These are phyloP conservation scores for Pardalotus punctatus DNA, from an alignment of 2,113 vertebrate genomes.

Conservation along the genomic window DNA sequence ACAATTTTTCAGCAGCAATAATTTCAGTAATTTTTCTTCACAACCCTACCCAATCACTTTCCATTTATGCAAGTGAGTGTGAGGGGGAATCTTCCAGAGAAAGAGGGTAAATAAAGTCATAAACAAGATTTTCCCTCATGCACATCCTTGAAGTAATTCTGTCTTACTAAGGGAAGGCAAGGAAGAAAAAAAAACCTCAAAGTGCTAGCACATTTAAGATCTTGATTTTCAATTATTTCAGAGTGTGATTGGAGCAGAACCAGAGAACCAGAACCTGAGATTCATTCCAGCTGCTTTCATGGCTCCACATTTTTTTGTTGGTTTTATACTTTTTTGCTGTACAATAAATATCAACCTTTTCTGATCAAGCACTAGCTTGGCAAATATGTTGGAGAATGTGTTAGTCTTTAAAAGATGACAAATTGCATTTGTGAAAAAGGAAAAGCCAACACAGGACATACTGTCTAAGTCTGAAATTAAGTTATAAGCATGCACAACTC, in stretches of 20 bases:
- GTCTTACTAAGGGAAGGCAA: neutral
- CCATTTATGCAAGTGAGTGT: neutral
- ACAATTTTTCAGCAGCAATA: neutral
- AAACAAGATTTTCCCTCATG: neutral
- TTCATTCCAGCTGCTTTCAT: neutral
- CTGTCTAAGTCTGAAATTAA: neutral
- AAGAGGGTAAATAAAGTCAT: neutral
- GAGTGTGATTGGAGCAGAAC: neutral
- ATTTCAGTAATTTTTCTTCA: neutral
- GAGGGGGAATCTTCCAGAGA: neutral
- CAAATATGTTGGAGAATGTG: neutral
- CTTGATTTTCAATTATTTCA: neutral
- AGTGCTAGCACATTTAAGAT: neutral
- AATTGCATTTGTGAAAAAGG: neutral
- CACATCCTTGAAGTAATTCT: neutral
- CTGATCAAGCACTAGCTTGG: neutral
- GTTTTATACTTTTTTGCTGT: neutral
- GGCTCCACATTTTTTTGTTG: neutral
- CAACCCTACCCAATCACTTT: neutral
- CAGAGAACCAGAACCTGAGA: neutral
- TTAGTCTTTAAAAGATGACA: neutral
- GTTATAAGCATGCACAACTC: neutral
- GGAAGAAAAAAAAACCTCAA: neutral
- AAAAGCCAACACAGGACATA: neutral
- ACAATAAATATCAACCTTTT: neutral